Base-by-base conservation (phyloP, 1,140 invertebrate species). In the Nasonia longicornis region DNA sequence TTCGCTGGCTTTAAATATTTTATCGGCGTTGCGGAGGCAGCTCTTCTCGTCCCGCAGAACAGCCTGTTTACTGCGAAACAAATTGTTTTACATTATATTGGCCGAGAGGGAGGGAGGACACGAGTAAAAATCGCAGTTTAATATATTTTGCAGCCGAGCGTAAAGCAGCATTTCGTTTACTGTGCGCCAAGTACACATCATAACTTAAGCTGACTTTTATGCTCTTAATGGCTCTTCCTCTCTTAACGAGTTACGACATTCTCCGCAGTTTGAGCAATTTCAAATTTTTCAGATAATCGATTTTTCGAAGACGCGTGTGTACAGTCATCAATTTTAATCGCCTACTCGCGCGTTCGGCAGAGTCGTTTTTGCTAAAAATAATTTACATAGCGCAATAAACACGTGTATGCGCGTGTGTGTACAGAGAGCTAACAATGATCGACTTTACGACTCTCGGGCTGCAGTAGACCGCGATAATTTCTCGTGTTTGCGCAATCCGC, bases 181-280 rank as follows among this genome's bases (percentile, higher is more conserved):
- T 80, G 79, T 80, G 26, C 14, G 11, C 42, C 7, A 72, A 75
- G 72, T 75, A 75, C 79, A 80, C 79, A 80, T 75, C 79, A 75
- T 75, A 80, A 80, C 63, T 80, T 75, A 75, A 75, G 29, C 72
- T 75, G 79, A 80, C 79, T 80, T 80, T 80, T 75, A 80, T 74
- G 72, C 72, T 52, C 78, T 67, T 80, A 80, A 80, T 80, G 72
- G 79, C 63, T 75, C 79, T 75, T 80, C 79, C 79, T 75, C 64
- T 74, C 45, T 74, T 80, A 80, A 80, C 79, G 64, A 75, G 79
- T 75, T 81, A 81, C 79, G 48, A 81, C 66, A 81, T 81, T 71
- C 79, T 71, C 71, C 11, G 73, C 73, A 71, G 73, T 81, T 81
- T 81, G 66, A 76, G 73, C 64, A 76, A 77, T 81, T 81, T 81